Evolutionary conservation across 2,113 vertebrate species (phyloP).

Genomic region (Saccopteryx bilineata): DNA sequence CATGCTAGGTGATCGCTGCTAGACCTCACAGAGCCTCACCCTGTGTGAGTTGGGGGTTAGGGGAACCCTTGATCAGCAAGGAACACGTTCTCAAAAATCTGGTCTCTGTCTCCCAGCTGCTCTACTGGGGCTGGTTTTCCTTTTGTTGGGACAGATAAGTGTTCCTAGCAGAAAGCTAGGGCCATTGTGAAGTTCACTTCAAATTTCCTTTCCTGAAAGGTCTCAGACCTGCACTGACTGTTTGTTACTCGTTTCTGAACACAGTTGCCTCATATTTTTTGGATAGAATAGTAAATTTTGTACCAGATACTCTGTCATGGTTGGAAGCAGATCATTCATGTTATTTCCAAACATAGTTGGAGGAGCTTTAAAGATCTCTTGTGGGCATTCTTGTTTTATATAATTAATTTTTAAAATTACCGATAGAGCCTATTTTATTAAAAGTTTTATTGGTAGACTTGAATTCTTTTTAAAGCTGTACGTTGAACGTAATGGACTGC

Average conservation of each 20-base stretch:
- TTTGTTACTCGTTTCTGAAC: slow-evolving; percentile 9
- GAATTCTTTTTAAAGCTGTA: slow-evolving; percentile 59
- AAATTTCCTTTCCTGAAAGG: background rate
- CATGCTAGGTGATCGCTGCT: background rate
- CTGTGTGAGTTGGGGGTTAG: background rate
- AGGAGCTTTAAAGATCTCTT: slow-evolving; percentile 52
- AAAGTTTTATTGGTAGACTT: slow-evolving; percentile 69
- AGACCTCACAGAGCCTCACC: background rate
- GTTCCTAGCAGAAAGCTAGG: slow-evolving; percentile 17
- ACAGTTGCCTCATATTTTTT: slow-evolving; percentile 40
- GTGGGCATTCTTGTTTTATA: slow-evolving; percentile 31
- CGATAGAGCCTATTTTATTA: slow-evolving; percentile 48
- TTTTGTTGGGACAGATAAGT: background rate
- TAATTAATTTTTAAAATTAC: slow-evolving; percentile 26
- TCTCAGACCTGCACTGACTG: background rate
- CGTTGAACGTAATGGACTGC: slow-evolving; percentile 58
- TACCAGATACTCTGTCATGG: slow-evolving; percentile 14
- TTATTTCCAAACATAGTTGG: slow-evolving; percentile 63
- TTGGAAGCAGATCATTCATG: slow-evolving; percentile 58
- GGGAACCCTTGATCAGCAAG: background rate
- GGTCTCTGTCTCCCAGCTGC: background rate
- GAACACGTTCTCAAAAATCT: background rate
- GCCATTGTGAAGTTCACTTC: background rate
- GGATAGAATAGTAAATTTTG: background rate
- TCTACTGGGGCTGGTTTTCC: background rate